Evolutionary conservation across 2,113 vertebrate species (phyloP).

Genomic region (Syngnathus scovelli): DNA sequence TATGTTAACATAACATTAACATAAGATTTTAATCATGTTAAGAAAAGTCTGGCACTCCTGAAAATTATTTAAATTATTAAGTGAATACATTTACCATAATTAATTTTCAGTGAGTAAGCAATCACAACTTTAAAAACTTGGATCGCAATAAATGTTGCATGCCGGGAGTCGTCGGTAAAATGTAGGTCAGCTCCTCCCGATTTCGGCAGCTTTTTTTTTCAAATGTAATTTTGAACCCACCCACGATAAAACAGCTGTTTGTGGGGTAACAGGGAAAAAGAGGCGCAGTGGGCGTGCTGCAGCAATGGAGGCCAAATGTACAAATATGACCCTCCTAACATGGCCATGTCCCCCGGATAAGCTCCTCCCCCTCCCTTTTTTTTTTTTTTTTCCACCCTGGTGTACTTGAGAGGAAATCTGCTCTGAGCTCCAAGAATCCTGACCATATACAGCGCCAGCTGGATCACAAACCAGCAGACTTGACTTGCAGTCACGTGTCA

Average conservation of each 20-base stretch:
- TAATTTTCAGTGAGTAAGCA: too few species aligned
- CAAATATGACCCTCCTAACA: conserved; percentile 31
- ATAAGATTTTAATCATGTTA: not conserved
- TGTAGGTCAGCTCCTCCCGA: conserved; percentile 68
- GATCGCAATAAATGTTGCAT: not conserved
- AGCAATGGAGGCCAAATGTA: conserved; percentile 21
- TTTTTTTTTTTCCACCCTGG: not conserved
- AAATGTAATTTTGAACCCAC: conserved; percentile 54
- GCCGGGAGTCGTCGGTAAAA: conserved; percentile 37
- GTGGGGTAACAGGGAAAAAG: conserved; percentile 12
- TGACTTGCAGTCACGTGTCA: conserved; percentile 46
- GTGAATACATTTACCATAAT: too few species aligned
- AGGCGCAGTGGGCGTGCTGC: not conserved
- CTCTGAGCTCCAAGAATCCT: conserved; percentile 52
- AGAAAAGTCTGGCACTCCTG: too few species aligned
- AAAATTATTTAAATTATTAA: too few species aligned
- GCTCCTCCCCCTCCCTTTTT: not conserved
- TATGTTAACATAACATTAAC: not conserved
- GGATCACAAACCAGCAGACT: conserved; percentile 31
- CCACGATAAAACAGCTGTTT: conserved; percentile 31
- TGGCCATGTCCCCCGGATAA: conserved; percentile 8
- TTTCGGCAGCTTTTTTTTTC: conserved; percentile 22
- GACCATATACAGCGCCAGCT: conserved; percentile 56
- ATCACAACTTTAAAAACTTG: conserved; percentile 13
- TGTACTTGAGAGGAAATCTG: conserved; percentile 46